Evolutionary conservation across 1,140 invertebrate genomes (phyloP).

Genomic region (Cotesia typhae): DNA sequence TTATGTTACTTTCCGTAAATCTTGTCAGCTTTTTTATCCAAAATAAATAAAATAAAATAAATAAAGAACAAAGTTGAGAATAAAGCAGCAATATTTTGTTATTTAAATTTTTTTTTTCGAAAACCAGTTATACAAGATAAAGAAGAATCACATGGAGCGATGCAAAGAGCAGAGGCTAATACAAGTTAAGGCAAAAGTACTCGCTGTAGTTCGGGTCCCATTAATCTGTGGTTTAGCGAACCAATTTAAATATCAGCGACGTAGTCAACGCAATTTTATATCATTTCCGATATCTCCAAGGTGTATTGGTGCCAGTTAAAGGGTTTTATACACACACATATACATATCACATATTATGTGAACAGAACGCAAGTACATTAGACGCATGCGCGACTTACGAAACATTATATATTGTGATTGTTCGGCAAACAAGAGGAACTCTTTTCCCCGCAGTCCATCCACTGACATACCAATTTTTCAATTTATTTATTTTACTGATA

Average conservation of each 20-base stretch:
- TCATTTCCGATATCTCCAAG: conserved; percentile 64
- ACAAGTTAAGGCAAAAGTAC: not conserved
- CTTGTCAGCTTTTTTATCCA: no score
- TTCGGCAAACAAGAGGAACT: conserved; percentile 11
- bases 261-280: conserved; percentile 66
- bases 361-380: conserved; percentile 3
- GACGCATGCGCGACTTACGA: conserved; percentile 17
- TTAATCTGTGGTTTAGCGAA: conserved; percentile 67
- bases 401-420: conserved; percentile 3
- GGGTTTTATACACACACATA: conserved; percentile 35
- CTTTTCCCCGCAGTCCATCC: not conserved
- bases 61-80: not conserved
- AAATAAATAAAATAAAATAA: not conserved
- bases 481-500: no score
- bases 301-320: conserved; percentile 61
- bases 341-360: conserved; percentile 9
- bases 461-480: no score
- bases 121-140: no score
- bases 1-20: no score
- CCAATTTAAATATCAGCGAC: conserved; percentile 67
- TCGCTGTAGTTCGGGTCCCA: conserved; percentile 43
- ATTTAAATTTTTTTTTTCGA: no score
- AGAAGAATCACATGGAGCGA: no score
- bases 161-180: no score
- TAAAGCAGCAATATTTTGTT: not conserved